Evolutionary conservation across 2,113 vertebrate genomes (phyloP).

Genomic region (Geococcyx californianus): DNA sequence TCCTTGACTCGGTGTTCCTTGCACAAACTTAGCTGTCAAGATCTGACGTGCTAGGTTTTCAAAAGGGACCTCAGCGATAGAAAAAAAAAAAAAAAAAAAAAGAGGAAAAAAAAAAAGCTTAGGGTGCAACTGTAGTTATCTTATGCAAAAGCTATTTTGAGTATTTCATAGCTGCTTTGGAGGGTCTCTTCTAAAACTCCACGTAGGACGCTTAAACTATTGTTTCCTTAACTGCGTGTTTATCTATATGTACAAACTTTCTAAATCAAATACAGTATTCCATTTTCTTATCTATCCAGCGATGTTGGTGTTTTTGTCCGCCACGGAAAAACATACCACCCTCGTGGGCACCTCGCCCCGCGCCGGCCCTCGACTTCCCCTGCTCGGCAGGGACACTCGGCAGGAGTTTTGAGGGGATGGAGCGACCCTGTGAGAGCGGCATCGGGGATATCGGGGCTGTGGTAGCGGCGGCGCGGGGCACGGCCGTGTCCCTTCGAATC

Average conservation of each 20-base stretch:
- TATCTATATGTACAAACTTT: conserved; percentile 95
- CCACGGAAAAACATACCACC: background rate
- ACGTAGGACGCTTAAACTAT: conserved; percentile 86
- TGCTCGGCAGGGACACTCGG: background rate
- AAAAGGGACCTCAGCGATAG: conserved; percentile 71
- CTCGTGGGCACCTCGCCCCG: background rate
- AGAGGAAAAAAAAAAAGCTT: conserved; percentile 51
- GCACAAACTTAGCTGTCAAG: conserved; percentile 87
- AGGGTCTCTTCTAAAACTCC: conserved; percentile 81
- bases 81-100: background rate
- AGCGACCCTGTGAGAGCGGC: background rate
- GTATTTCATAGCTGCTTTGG: conserved; percentile 84
- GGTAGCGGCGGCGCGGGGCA: background rate
- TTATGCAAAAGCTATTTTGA: conserved; percentile 89
- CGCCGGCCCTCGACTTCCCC: background rate
- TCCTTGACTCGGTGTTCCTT: conserved; percentile 89
- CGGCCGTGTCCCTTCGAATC: background rate
- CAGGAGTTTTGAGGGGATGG: background rate
- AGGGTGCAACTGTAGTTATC: conserved; percentile 82
- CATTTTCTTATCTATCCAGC: conserved; percentile 87
- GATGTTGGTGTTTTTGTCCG: conserved; percentile 76
- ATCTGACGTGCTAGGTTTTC: conserved; percentile 76
- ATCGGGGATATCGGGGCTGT: background rate
- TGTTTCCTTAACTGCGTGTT: conserved; percentile 90
- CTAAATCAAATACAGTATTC: conserved; percentile 97